Percentiles rank a stretch among this genome's conserved stretches.
Conservation (phyloP, 2,888 invertebrate species). For the Caenorhabditis drosophilae region DNA sequence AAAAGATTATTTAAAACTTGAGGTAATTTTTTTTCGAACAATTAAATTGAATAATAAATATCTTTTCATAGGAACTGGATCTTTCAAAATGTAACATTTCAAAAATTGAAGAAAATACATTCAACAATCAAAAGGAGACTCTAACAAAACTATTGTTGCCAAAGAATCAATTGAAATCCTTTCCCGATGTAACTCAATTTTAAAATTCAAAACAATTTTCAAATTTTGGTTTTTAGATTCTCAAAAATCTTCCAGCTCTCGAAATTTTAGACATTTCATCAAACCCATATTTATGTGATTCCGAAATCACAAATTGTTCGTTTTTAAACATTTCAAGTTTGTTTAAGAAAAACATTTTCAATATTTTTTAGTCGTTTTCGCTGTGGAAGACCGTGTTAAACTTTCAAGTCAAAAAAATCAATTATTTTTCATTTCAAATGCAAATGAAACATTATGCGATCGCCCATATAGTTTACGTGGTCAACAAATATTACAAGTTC, state of each 20-base stretch:
- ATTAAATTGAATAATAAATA: too few species aligned
- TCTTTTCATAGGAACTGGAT: too few species aligned
- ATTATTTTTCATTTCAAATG: slow-evolving; percentile 52
- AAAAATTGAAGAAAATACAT: slow-evolving; percentile 41
- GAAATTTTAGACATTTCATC: slow-evolving; percentile 68
- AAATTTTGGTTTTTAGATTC: slow-evolving; percentile 20
- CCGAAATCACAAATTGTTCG: slow-evolving; percentile 43
- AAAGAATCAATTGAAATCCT: slow-evolving; percentile 81
- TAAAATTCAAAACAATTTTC: background rate
- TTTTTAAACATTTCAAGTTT: background rate
- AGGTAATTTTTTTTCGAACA: too few species aligned
- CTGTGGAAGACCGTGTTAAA: slow-evolving; percentile 52
- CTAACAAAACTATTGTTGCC: slow-evolving; percentile 82
- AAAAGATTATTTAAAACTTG: slow-evolving; percentile 42
- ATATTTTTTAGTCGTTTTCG: slow-evolving; percentile 44
- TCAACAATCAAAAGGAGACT: slow-evolving; percentile 37
- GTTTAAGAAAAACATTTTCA: too few species aligned
- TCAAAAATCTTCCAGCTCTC: slow-evolving; percentile 64
- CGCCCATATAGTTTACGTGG: slow-evolving; percentile 50
- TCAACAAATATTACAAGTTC: slow-evolving; percentile 32
- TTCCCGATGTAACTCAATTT: slow-evolving; percentile 67
- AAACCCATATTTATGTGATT: slow-evolving; percentile 69
- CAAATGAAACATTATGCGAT: slow-evolving; percentile 68
- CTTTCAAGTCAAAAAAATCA: slow-evolving; percentile 43
- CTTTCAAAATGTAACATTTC: slow-evolving; percentile 56